These are phyloP conservation scores for Cisticola juncidis DNA, from an alignment of 2,113 vertebrate genomes.

Conservation along the genomic window DNA sequence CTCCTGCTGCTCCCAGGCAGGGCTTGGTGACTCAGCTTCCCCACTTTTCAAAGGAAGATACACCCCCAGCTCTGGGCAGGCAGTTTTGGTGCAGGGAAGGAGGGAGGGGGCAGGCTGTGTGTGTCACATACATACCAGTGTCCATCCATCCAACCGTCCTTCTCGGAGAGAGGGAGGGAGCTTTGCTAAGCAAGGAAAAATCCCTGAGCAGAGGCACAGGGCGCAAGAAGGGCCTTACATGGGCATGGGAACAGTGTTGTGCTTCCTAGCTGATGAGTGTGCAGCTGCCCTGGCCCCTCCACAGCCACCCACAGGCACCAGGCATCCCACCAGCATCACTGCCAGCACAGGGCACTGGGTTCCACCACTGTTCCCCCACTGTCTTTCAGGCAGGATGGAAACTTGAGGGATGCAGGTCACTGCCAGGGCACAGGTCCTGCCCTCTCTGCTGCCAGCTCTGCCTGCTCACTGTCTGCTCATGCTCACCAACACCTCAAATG, in stretches of 20 bases:
- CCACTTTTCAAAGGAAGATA: background rate
- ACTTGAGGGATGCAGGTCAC: background rate
- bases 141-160: background rate
- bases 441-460: background rate
- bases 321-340: background rate
- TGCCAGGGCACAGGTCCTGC: background rate
- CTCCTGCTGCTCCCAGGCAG: background rate
- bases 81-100: background rate
- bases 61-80: background rate
- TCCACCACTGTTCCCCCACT: background rate
- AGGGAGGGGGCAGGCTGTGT: background rate
- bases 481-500: background rate
- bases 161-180: background rate
- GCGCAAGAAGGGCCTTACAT: slow-evolving; percentile 45
- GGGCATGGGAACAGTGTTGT: slow-evolving; percentile 18
- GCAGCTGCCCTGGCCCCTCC: background rate
- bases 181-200: slow-evolving; percentile 56
- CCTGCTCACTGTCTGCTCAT: background rate
- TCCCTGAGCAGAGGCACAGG: background rate
- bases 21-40: background rate
- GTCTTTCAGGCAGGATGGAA: background rate
- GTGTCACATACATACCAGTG: background rate
- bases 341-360: background rate
- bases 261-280: slow-evolving; percentile 3
- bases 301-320: background rate